Base-by-base conservation (phyloP, 2,113 vertebrate species). In the Shinisaurus crocodilurus region DNA sequence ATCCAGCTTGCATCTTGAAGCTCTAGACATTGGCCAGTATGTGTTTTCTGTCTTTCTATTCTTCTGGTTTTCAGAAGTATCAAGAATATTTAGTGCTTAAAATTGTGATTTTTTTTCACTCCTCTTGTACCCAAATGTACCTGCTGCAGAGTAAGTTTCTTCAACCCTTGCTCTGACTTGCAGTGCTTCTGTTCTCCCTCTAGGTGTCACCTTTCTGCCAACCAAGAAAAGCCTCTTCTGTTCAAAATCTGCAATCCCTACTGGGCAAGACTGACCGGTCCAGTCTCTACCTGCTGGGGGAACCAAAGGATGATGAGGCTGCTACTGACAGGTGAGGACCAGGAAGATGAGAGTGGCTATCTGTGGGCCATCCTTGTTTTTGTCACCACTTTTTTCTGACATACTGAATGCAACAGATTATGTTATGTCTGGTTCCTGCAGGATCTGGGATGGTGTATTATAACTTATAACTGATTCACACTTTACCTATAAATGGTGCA, bases 181-280 rank as follows among this genome's bases (percentile, higher is more conserved):
- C 93, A 95, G 91, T 95, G 85, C 88, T 91, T 72, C 15, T 27
- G 2, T 93, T 92, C 95, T 65, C 40, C 97, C 97, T 96, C 94
- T 95, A 99, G 99, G 98, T 97, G 97, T 98, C 99, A 91, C 98
- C 98, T 88, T 97, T 98, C 95, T 96, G 97, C 95, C 98, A 99
- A 94, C 97, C 97, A 93, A 97, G 92, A 90, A 99, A 98, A 97
- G 97, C 98, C 0, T 92, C 97, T 85, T 99, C 98, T 48, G 92
- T 98, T 80, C 99, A 99, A 95, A 99, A 97, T 95, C 96, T 99
- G 81, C 98, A 95, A 15, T 90, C 96, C 16, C 92, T 96, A 0
- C 95, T 98, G 93, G 97, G 97, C 90, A 98, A 98, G 92, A 95
- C 95, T 32, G 96, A 98, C 34, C 96, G 98, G 0, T 98, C 98